Evolutionary conservation across 2,888 invertebrate genomes (phyloP).

Genomic region (Aphodius granarius): DNA sequence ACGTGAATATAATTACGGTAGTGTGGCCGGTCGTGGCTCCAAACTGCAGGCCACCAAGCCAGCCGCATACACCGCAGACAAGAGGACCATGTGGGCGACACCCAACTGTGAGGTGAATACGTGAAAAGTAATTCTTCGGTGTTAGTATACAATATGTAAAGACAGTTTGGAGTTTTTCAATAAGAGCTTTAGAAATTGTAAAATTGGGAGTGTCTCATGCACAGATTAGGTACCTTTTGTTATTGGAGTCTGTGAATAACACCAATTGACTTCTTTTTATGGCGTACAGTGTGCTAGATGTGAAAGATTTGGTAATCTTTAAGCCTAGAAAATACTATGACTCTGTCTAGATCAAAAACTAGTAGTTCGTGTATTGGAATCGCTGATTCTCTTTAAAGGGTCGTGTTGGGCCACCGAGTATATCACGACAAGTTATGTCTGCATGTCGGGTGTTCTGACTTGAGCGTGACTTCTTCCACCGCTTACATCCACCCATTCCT

Average conservation of each 20-base stretch:
- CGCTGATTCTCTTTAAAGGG: not conserved
- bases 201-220: not conserved
- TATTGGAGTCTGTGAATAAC: too few species aligned
- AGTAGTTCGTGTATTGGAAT: not conserved
- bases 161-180: not conserved
- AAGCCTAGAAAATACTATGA: too few species aligned
- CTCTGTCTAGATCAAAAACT: not conserved
- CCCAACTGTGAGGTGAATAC: not conserved
- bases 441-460: not conserved
- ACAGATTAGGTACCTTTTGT: too few species aligned
- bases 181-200: not conserved
- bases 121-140: not conserved
- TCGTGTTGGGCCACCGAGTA: not conserved
- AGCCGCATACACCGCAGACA: not conserved
- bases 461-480: not conserved
- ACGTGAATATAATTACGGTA: constrained; percentile 38
- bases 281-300: too few species aligned
- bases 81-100: not conserved
- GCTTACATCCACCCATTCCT: not conserved
- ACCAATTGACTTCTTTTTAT: too few species aligned
- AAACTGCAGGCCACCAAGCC: not conserved
- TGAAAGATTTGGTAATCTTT: too few species aligned
- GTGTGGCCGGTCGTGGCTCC: constrained; percentile 34
- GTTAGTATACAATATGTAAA: not conserved
- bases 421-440: not conserved